Conservation (phyloP, 1,140 invertebrate genomes). For the Goniozus legneri region DNA sequence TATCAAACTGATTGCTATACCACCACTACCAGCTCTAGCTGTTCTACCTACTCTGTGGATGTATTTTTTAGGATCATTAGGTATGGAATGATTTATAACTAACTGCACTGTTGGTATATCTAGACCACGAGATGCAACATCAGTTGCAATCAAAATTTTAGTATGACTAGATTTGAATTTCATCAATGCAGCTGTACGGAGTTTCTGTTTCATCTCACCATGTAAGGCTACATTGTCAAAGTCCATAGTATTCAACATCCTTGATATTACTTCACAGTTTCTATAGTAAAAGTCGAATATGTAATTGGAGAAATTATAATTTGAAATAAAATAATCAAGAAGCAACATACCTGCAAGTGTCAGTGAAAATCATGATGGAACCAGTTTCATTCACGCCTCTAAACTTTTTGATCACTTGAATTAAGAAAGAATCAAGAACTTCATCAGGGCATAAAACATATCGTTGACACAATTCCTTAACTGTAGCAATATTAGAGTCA, state of each 20-base stretch:
- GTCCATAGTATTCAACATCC: slow-evolving; percentile 81
- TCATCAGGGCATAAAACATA: slow-evolving; percentile 87
- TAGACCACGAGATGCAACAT: slow-evolving; percentile 91
- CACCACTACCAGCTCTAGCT: slow-evolving; percentile 84
- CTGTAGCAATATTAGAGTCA: slow-evolving; percentile 69
- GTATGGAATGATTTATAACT: slow-evolving; percentile 92
- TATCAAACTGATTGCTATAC: slow-evolving; percentile 85
- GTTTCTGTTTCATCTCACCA: slow-evolving; percentile 78
- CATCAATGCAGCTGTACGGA: slow-evolving; percentile 72
- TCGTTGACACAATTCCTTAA: slow-evolving; percentile 82
- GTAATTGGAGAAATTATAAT: slow-evolving; percentile 5
- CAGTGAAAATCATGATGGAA: slow-evolving; percentile 90
- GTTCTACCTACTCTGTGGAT: slow-evolving; percentile 96
- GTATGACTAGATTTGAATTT: slow-evolving; percentile 83
- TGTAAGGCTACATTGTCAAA: slow-evolving; percentile 85
- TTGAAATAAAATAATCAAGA: slow-evolving; percentile 1
- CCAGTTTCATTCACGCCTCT: slow-evolving; percentile 67
- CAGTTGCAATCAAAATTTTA: slow-evolving; percentile 91
- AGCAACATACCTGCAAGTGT: slow-evolving; percentile 81
- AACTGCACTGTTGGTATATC: slow-evolving; percentile 87
- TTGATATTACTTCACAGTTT: slow-evolving; percentile 79
- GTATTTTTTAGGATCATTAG: slow-evolving; percentile 87
- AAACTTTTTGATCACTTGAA: slow-evolving; percentile 82
- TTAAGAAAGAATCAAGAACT: slow-evolving; percentile 90
- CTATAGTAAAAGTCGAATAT: slow-evolving; percentile 58